phyloP scores from a whole-genome alignment of 1,140 invertebrate genomes.

The Drosophila watanabei region DNA sequence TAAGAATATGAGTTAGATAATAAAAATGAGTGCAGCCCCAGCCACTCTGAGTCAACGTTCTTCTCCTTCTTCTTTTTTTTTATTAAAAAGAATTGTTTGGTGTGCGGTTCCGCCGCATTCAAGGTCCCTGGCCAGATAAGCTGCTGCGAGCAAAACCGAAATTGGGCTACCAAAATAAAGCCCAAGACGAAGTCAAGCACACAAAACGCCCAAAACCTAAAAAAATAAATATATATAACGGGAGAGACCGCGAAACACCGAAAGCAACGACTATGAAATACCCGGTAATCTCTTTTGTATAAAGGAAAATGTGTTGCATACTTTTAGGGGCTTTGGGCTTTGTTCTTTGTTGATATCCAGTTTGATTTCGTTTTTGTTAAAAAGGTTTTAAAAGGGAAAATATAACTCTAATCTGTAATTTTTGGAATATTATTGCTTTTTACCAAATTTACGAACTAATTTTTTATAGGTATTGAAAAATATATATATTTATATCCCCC shows the following conservation, averaged over 20 bases:
- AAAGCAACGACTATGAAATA: background rate
- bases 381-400: too few species aligned
- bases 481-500: background rate
- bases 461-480: background rate
- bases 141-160: constrained; percentile 59
- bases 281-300: background rate
- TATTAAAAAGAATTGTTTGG: constrained; percentile 54
- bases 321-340: too few species aligned
- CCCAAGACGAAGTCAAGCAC: constrained; percentile 55
- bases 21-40: constrained; percentile 61
- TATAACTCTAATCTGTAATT: too few species aligned
- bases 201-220: constrained; percentile 51
- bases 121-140: constrained; percentile 50
- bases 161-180: constrained; percentile 73
- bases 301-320: background rate
- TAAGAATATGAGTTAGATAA: constrained; percentile 68
- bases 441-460: too few species aligned
- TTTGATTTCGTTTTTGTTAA: too few species aligned
- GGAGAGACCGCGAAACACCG: background rate
- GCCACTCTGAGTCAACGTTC: constrained; percentile 14
- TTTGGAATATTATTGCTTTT: too few species aligned
- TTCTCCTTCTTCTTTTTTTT: constrained; percentile 35
- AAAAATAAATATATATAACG: constrained; percentile 46
- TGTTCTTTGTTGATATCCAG: too few species aligned
- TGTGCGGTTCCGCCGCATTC: constrained; percentile 26